Conservation (phyloP, 2,888 invertebrate species). For the Schizotus pectinicornis region DNA sequence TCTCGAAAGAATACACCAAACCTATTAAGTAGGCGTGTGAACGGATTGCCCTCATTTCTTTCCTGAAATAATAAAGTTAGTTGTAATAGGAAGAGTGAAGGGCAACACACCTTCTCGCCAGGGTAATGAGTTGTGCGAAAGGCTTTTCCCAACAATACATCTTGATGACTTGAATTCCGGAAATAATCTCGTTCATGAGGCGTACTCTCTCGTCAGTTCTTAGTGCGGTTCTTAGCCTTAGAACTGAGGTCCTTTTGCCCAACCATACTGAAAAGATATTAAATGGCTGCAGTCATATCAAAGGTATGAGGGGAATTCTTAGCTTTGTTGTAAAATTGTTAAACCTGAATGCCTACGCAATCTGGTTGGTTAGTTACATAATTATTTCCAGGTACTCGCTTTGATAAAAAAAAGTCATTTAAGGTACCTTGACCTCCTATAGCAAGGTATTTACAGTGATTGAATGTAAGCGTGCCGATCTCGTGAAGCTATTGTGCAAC, state of each 20-base stretch:
- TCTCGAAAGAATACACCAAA: conserved; percentile 79
- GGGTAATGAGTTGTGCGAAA: conserved; percentile 81
- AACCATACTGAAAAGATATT: conserved; percentile 47
- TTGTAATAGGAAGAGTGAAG: not conserved
- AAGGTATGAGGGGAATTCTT: too few relatives aligned
- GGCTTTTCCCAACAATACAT: conserved; percentile 97
- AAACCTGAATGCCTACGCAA: not conserved
- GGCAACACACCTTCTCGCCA: conserved; percentile 71
- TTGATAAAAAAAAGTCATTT: conserved; percentile 1
- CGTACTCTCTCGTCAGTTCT: conserved; percentile 71
- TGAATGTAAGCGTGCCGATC: not conserved
- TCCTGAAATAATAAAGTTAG: conserved; percentile 57
- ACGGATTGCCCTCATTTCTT: conserved; percentile 75
- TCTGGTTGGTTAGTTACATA: conserved; percentile 4
- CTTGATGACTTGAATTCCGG: conserved; percentile 88
- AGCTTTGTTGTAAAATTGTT: not conserved
- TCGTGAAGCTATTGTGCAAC: not conserved
- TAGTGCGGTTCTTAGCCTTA: conserved; percentile 62
- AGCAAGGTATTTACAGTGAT: not conserved
- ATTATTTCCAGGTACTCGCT: too few relatives aligned
- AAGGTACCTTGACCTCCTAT: conserved; percentile 15
- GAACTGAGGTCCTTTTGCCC: conserved; percentile 53
- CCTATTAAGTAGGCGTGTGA: conserved; percentile 80
- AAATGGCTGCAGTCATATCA: not conserved
- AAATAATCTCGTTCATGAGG: conserved; percentile 74